Conservation (phyloP, 2,797 vertebrate genomes). For the Myotis pilosus region DNA sequence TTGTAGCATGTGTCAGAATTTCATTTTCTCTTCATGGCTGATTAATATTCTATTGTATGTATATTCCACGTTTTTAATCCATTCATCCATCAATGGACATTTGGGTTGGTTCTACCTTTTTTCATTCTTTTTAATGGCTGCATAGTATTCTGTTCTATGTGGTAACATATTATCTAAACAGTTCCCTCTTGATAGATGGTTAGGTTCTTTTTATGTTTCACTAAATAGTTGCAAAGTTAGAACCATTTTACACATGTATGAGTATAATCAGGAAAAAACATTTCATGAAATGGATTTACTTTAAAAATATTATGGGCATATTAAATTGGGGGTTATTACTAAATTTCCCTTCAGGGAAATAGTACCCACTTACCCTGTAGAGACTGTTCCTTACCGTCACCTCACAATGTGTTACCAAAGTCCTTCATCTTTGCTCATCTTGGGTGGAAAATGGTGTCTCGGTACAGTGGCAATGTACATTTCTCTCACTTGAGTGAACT, state of each 20-base stretch:
- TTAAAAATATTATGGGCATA: not conserved
- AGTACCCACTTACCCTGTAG: not conserved
- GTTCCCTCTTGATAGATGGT: not conserved
- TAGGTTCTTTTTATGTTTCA: not conserved
- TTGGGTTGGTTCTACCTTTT: not conserved
- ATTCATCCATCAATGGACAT: not conserved
- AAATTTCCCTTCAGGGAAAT: not conserved
- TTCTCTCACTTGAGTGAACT: not conserved
- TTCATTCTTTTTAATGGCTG: not conserved
- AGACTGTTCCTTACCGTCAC: not conserved
- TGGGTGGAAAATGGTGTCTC: not conserved
- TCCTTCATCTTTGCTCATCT: not conserved
- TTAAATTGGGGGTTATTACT: not conserved
- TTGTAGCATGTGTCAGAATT: not conserved
- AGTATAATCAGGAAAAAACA: not conserved
- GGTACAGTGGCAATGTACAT: not conserved
- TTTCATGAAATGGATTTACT: not conserved
- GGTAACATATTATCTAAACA: not conserved
- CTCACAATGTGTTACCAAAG: not conserved
- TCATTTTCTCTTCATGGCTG: not conserved
- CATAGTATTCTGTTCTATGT: not conserved
- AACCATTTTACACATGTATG: not conserved
- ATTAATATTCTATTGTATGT: not conserved
- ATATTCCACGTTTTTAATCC: not conserved
- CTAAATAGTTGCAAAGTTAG: not conserved